phyloP scores from a whole-genome alignment of 2,113 vertebrate species.

The Zeus faber region DNA sequence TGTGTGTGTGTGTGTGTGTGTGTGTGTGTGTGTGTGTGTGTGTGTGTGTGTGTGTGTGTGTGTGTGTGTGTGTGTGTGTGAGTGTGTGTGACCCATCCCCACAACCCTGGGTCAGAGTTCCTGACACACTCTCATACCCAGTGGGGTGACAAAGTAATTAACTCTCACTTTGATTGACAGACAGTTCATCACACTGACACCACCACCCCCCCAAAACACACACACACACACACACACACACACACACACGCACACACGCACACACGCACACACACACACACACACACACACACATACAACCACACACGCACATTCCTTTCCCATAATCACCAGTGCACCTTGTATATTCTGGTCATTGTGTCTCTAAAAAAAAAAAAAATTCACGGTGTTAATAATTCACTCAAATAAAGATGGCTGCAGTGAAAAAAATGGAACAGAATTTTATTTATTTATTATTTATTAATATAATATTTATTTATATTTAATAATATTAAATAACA shows the following conservation, averaged over 20 bases:
- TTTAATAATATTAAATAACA: no score
- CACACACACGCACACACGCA: conserved; percentile 17
- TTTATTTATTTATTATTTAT: no score
- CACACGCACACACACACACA: conserved; percentile 6
- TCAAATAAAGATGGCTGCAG: no score
- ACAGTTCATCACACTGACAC: conserved; percentile 64
- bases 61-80: conserved; percentile 28
- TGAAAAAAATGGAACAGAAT: no score
- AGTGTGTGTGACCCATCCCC: conserved; percentile 26
- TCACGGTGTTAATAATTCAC: neutral
- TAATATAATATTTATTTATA: no score
- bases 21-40: conserved; percentile 30
- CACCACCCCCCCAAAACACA: conserved; percentile 14
- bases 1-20: conserved; percentile 15
- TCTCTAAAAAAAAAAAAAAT: neutral
- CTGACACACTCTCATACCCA: conserved; percentile 73
- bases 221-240: conserved; percentile 23
- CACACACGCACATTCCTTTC: conserved; percentile 50
- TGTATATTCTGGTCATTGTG: neutral
- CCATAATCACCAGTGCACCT: conserved; percentile 43
- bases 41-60: conserved; percentile 23
- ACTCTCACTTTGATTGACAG: conserved; percentile 75
- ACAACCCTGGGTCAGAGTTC: conserved; percentile 73
- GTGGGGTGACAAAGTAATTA: conserved; percentile 74
- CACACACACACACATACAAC: conserved; percentile 1